Evolutionary conservation across 1,140 invertebrate genomes (phyloP).

Genomic region (Octopus sinensis): DNA sequence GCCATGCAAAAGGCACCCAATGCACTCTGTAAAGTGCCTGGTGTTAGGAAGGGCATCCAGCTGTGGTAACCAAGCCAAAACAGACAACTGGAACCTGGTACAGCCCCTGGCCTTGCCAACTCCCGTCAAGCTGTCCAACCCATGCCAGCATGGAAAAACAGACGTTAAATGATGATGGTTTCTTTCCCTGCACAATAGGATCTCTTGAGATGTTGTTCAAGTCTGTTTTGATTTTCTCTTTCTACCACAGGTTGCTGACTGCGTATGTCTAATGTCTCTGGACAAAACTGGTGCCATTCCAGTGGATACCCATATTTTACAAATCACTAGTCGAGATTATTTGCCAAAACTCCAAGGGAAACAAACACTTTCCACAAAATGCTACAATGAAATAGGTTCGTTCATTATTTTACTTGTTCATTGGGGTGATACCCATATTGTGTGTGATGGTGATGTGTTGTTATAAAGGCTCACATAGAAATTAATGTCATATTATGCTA

Average conservation of each 20-base stretch:
- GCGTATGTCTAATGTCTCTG: conserved; percentile 94
- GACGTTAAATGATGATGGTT: too few species aligned
- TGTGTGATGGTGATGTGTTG: neutral
- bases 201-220: too few species aligned
- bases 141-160: too few species aligned
- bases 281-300: conserved; percentile 85
- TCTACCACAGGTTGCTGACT: conserved; percentile 83
- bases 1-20: too few species aligned
- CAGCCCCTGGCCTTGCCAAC: too few species aligned
- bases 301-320: conserved; percentile 94
- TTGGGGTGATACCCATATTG: neutral
- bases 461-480: neutral
- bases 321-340: conserved; percentile 81
- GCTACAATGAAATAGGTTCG: conserved; percentile 78
- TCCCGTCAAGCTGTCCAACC: too few species aligned
- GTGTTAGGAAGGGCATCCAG: too few species aligned
- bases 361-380: conserved; percentile 79
- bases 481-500: neutral
- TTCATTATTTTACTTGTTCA: neutral
- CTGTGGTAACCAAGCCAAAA: too few species aligned
- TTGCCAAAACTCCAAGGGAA: conserved; percentile 72
- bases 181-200: too few species aligned
- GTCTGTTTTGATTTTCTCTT: conserved; percentile 3
- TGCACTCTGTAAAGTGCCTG: too few species aligned
- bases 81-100: too few species aligned